Base-by-base conservation (phyloP, 2,113 vertebrate species). In the Scytalopus superciliaris region DNA sequence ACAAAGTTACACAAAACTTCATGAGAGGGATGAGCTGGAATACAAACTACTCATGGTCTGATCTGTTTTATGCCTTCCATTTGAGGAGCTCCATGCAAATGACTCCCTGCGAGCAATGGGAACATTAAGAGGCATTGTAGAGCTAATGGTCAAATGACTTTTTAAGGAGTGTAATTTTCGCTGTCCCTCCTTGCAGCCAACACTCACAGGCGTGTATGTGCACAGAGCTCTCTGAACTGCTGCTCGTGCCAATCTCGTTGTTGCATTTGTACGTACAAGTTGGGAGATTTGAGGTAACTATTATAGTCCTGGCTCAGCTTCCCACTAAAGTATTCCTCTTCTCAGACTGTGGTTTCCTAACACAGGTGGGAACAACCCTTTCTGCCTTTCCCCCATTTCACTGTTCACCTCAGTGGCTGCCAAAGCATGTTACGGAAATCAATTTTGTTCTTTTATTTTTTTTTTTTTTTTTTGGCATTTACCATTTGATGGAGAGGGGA, bases 331-430 rank as follows among this genome's bases (percentile, higher is more conserved):
- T 49, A 30, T 57, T 93, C 53, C 49, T 80, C 39, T 73, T 56
- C 82, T 84, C 75, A 88, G 67, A 28, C 79, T 89, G 59, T 53
- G 84, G 80, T 89, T 94, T 97, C 91, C 93, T 90, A 74, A n/a
- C 68, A 14, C 39, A 89, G 86, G 89, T 81, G 86, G 88, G 68
- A 93, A 67, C 80, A 89, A 13, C 76, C 60, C 52, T 90, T 83
- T 39, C 76, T 94, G 55, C 83, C 83, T 93, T 92, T 90, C 47
- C 35, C 83, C 89, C 49, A 6, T 74, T 92, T 50, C 63, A 23
- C 23, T 88, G 22, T 39, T 89, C 66, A 74, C 33, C 59, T 53
- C 62, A 68, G 68, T 52, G 77, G 39, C 83, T 94, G 86, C 80
- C 93, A 90, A 59, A 76, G 55, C 55, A 62, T 37, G 63, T 75